Conservation (phyloP, 2,113 vertebrate species). For the Cephalopterus ornatus region DNA sequence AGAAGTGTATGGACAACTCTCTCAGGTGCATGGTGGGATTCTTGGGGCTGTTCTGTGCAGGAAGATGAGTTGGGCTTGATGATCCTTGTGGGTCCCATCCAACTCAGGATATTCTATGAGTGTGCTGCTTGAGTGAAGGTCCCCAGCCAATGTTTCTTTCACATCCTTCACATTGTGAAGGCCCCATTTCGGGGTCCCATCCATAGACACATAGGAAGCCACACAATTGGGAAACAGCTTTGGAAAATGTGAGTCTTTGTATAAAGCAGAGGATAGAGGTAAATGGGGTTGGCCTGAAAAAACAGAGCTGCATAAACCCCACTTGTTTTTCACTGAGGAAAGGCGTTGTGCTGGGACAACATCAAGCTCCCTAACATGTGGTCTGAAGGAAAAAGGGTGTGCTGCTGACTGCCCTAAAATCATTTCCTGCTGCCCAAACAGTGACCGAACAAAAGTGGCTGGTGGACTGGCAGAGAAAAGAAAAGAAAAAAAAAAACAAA, state of each 20-base stretch:
- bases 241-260: background rate
- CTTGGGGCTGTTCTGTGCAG: no score
- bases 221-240: background rate
- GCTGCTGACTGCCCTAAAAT: background rate
- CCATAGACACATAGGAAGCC: fast-evolving
- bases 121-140: background rate
- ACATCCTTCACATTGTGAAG: background rate
- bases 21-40: background rate
- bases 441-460: background rate
- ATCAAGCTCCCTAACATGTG: background rate
- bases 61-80: no score
- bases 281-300: background rate
- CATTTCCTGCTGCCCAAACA: background rate
- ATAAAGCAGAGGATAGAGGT: background rate
- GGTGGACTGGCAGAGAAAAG: background rate
- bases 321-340: background rate
- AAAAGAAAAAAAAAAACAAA: no score
- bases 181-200: fast-evolving
- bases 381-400: background rate
- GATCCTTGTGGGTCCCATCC: background rate
- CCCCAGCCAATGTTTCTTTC: background rate
- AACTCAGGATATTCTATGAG: background rate
- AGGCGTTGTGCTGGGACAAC: background rate
- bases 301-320: background rate
- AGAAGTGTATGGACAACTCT: background rate